A percentile compares a stretch with the other conserved stretches of the same genome.
These are phyloP conservation scores for Bombus sibiricus DNA, from an alignment of 1,140 invertebrate genomes.

Conservation along the genomic window DNA sequence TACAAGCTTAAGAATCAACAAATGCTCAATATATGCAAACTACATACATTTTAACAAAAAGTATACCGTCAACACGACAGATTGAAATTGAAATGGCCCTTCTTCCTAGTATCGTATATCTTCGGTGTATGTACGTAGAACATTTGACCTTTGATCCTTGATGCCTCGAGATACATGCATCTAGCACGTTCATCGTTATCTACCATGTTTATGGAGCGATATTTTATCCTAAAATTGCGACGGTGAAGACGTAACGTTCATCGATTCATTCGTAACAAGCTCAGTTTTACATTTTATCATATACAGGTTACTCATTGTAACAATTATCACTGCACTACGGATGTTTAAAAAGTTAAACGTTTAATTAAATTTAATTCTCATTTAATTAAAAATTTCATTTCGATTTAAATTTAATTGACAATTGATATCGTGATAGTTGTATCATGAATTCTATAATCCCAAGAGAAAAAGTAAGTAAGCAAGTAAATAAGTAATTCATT, in stretches of 20 bases:
- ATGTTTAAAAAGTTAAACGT: background rate
- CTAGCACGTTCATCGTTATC: background rate
- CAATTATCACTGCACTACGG: background rate
- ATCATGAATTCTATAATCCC: too few relatives aligned
- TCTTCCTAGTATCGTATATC: background rate
- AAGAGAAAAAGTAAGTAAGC: too few relatives aligned
- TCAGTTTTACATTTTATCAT: background rate
- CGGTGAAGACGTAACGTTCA: background rate
- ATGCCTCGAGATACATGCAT: background rate
- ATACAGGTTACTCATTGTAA: background rate
- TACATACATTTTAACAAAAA: background rate
- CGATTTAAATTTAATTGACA: too few relatives aligned
- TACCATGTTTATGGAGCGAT: background rate
- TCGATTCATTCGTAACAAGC: background rate
- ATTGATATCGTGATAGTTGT: too few relatives aligned
- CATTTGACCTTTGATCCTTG: background rate
- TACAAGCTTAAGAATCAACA: too few relatives aligned
- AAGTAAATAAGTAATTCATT: too few relatives aligned
- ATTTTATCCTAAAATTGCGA: background rate
- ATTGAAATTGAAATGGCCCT: background rate
- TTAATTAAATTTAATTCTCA: too few relatives aligned
- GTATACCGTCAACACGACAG: background rate
- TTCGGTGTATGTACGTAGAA: background rate
- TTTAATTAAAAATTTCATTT: too few relatives aligned
- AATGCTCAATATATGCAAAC: background rate